phyloP scores from a whole-genome alignment of 2,888 invertebrate genomes.

The Aphelenchoides bicaudatus region DNA sequence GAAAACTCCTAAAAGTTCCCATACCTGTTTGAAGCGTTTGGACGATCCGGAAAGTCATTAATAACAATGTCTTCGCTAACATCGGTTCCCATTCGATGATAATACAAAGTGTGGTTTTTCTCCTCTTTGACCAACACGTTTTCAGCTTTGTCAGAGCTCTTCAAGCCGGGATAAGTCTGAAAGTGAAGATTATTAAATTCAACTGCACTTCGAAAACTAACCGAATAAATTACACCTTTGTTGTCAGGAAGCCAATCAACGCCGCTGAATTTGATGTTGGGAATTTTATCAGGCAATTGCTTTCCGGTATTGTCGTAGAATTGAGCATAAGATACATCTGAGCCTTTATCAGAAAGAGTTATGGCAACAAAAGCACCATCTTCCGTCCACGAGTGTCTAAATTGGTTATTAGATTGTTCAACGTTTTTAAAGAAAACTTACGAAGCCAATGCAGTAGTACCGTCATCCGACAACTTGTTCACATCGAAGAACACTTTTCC shows the following conservation, averaged over 20 bases:
- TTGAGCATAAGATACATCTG: constrained; percentile 69
- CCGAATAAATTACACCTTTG: constrained; percentile 81
- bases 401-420: too few species aligned
- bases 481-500: constrained; percentile 82
- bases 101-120: constrained; percentile 83
- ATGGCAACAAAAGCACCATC: constrained; percentile 86
- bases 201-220: not conserved
- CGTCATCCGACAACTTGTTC: constrained; percentile 83
- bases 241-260: constrained; percentile 93
- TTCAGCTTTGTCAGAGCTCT: constrained; percentile 70
- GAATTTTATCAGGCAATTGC: constrained; percentile 81
- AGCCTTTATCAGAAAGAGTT: constrained; percentile 84
- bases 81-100: constrained; percentile 80
- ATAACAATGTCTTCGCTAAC: constrained; percentile 81
- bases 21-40: constrained; percentile 34
- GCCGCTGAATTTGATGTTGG: constrained; percentile 84
- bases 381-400: constrained; percentile 78
- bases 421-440: too few species aligned
- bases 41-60: constrained; percentile 62
- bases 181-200: constrained; percentile 15
- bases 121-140: constrained; percentile 84
- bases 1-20: constrained; percentile 5
- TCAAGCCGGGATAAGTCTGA: constrained; percentile 59
- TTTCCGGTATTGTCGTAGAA: constrained; percentile 66
- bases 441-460: constrained; percentile 69